Evolutionary conservation across 2,797 vertebrate species (phyloP).

Genomic region (Argentina silus): DNA sequence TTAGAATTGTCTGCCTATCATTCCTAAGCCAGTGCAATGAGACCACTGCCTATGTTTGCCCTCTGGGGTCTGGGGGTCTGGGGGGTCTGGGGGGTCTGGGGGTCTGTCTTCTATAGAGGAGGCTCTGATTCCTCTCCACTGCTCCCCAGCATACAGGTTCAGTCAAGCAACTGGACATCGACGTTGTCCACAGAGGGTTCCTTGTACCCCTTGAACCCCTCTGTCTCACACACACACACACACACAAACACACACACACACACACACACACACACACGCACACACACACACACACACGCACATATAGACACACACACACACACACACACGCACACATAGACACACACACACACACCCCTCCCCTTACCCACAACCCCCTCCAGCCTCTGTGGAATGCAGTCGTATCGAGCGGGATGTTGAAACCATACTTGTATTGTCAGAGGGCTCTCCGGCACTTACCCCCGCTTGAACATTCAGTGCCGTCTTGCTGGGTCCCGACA

Average conservation of each 20-base stretch:
- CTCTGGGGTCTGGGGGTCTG: slow-evolving; percentile 43
- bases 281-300: not conserved
- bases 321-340: too few species aligned
- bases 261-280: slow-evolving; percentile 4
- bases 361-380: slow-evolving; percentile 47
- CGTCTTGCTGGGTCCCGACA: slow-evolving; percentile 85
- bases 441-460: slow-evolving; percentile 88
- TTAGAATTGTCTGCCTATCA: not conserved
- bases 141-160: slow-evolving; percentile 62
- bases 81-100: slow-evolving; percentile 53
- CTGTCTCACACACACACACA: slow-evolving; percentile 19
- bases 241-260: not conserved
- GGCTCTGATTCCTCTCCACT: slow-evolving; percentile 30
- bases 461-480: slow-evolving; percentile 88
- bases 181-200: slow-evolving; percentile 71
- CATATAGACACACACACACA: too few species aligned
- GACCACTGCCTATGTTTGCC: not conserved
- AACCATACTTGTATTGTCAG: slow-evolving; percentile 86
- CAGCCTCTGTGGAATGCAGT: slow-evolving; percentile 76
- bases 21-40: not conserved
- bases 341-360: slow-evolving; percentile 36
- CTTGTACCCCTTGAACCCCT: slow-evolving; percentile 42
- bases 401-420: slow-evolving; percentile 84
- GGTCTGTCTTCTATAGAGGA: slow-evolving; percentile 23
- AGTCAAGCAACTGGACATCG: slow-evolving; percentile 81